Evolutionary conservation across 2,113 vertebrate species (phyloP).

Genomic region (Aplodontia rufa): DNA sequence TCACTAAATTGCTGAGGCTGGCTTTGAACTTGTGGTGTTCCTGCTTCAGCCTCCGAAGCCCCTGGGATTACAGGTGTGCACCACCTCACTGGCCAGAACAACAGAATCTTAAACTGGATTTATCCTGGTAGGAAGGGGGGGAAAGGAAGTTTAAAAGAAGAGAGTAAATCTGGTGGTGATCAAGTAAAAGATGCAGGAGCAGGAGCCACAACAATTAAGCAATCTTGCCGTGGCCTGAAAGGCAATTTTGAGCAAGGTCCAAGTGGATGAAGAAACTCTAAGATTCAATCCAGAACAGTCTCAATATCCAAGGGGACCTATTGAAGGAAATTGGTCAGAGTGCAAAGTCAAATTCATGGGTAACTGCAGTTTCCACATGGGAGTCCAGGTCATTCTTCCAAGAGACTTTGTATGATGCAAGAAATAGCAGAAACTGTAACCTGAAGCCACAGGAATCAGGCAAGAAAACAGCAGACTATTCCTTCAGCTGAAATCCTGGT

Average conservation of each 20-base stretch:
- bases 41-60: too few relatives aligned
- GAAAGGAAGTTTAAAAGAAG: background rate
- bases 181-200: background rate
- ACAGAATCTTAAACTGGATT: background rate
- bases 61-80: too few relatives aligned
- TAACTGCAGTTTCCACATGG: background rate
- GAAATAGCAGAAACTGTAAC: background rate
- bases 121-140: background rate
- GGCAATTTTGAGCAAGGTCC: background rate
- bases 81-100: too few relatives aligned
- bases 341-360: background rate
- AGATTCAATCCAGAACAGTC: background rate
- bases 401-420: constrained; percentile 44
- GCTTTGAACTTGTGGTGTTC: too few relatives aligned
- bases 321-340: background rate
- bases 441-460: background rate
- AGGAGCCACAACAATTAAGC: background rate
- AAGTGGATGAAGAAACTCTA: background rate
- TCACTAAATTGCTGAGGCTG: too few relatives aligned
- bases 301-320: background rate
- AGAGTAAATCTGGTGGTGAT: background rate
- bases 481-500: background rate
- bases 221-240: background rate
- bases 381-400: background rate
- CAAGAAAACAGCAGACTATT: background rate